Conservation (phyloP, 2,113 vertebrate genomes). For the Alethe diademata region DNA sequence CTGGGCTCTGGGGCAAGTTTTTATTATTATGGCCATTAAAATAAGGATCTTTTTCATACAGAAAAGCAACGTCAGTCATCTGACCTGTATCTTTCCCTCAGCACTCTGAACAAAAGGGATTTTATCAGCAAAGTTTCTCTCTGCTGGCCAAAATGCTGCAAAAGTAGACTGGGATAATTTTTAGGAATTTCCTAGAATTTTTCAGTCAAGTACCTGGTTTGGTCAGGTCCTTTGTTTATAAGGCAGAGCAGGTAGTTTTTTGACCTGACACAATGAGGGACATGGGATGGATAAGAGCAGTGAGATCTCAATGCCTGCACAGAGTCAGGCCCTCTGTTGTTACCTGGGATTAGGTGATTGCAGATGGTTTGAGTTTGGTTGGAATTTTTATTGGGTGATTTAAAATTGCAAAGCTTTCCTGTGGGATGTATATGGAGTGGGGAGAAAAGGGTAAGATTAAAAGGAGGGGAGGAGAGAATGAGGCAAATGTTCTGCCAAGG, state of each 20-base stretch:
- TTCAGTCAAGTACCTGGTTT: background rate
- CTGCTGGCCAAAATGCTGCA: background rate
- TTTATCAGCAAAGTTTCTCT: background rate
- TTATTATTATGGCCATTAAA: background rate
- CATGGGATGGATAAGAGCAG: background rate
- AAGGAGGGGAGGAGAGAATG: background rate
- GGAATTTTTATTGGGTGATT: background rate
- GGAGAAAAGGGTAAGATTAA: background rate
- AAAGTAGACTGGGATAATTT: background rate
- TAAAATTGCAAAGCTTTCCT: background rate
- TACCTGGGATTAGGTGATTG: background rate
- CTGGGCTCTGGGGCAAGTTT: background rate
- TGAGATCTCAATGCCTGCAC: background rate
- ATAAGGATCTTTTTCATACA: background rate
- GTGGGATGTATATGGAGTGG: background rate
- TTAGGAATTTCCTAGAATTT: background rate
- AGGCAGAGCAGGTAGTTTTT: background rate
- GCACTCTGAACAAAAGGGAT: background rate
- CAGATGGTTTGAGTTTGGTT: background rate
- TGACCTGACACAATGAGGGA: background rate
- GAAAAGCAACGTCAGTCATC: background rate
- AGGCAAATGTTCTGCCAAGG: background rate
- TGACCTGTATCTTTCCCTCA: background rate
- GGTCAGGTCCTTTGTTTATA: background rate
- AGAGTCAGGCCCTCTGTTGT: background rate